phyloP scores from a whole-genome alignment of 92 coral and sea anemone genomes.

The Umimayanthus chanpuru region DNA sequence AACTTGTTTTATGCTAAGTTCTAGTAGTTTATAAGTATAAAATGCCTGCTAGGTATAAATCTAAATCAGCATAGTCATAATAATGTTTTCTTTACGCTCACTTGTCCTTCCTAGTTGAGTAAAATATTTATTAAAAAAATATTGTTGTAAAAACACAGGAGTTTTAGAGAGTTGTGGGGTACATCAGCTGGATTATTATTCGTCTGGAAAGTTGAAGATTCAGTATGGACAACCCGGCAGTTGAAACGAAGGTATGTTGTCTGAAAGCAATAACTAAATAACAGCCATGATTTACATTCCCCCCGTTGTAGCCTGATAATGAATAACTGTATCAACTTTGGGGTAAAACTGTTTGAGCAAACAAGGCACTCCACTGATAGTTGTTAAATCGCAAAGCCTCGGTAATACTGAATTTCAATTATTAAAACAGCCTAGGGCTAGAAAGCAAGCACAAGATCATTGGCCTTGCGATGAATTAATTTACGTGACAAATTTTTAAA shows the following conservation, averaged over 20 bases:
- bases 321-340: too few species aligned
- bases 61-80: background rate
- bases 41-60: background rate
- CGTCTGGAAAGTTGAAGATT: background rate
- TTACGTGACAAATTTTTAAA: too few species aligned
- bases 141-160: background rate
- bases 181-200: background rate
- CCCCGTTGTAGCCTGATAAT: background rate
- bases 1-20: background rate
- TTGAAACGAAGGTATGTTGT: constrained; percentile 19
- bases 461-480: too few species aligned
- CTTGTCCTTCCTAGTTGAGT: background rate
- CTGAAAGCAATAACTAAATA: background rate
- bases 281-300: background rate
- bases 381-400: constrained; percentile 3
- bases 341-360: too few species aligned
- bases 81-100: background rate
- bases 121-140: background rate
- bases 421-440: background rate
- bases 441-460: background rate
- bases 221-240: background rate
- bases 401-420: background rate
- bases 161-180: background rate
- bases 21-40: background rate
- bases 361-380: too few species aligned